Evolutionary conservation across 2,888 invertebrate genomes (phyloP).

Genomic region (Parelbella ahira): DNA sequence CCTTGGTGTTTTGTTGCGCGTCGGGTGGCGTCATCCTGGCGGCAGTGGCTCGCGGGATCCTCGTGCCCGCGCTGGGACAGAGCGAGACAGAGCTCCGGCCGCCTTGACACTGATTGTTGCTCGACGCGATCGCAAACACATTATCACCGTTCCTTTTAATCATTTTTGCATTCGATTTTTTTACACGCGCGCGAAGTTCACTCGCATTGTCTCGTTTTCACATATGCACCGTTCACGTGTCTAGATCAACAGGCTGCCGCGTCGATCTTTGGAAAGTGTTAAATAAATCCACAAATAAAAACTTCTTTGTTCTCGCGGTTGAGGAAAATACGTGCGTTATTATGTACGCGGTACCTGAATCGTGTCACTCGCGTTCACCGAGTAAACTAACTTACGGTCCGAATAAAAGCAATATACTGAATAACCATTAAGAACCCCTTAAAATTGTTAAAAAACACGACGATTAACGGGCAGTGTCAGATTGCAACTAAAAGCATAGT

Average conservation of each 20-base stretch:
- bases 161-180: constrained; percentile 76
- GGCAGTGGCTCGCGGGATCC: constrained; percentile 75
- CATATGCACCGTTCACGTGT: constrained; percentile 63
- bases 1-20: constrained; percentile 71
- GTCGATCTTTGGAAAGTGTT: constrained; percentile 41
- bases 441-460: constrained; percentile 51
- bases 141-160: constrained; percentile 79
- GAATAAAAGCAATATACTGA: constrained; percentile 30
- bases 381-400: constrained; percentile 51
- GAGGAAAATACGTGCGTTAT: constrained; percentile 62
- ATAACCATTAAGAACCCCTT: no score
- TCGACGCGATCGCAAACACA: constrained; percentile 79
- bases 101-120: constrained; percentile 74
- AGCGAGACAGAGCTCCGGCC: constrained; percentile 70
- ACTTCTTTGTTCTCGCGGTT: constrained; percentile 69
- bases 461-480: constrained; percentile 57
- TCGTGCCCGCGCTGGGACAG: constrained; percentile 65
- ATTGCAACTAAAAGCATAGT: constrained; percentile 64
- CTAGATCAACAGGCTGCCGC: constrained; percentile 71
- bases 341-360: constrained; percentile 41
- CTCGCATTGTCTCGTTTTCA: constrained; percentile 64
- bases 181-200: constrained; percentile 62
- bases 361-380: constrained; percentile 56
- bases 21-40: constrained; percentile 76
- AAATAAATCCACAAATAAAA: constrained; percentile 49